Base-by-base conservation (phyloP, 2,113 vertebrate genomes). In the Hydrochoerus hydrochaeris region DNA sequence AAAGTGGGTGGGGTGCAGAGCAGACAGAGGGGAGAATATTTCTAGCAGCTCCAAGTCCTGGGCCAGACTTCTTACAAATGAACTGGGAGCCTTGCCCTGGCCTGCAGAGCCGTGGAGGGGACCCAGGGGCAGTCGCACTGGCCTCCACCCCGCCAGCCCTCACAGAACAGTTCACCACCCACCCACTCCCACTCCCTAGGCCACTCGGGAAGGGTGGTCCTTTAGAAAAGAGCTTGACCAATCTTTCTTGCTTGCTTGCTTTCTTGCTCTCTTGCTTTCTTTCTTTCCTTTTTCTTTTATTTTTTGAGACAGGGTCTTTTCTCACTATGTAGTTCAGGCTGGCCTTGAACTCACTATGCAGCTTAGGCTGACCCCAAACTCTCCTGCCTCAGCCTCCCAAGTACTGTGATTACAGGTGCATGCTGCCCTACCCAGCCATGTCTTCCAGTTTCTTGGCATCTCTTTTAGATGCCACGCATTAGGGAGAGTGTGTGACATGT, bases 1-100 rank as follows among this genome's bases (percentile, higher is more conserved):
- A 98, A 97, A 97, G 95, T 80, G 96, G 87, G 96, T 96, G 90
- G 84, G 92, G 91, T 91, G 95, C 63, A 94, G 78, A 91, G 88
- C 65, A 84, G 81, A 86, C 30, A 8, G 54, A 20, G 71, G 81
- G 90, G 77, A 91, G 86, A 94, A 96, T 81, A 96, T 90, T 97
- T 85, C 95, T 88, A 95, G 90, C 89, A 91, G 69, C 41, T 94
- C 90, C 82, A 92, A 95, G 78, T 75, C 30, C 46, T n/a, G 4
- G 90, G 12, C 94, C 85, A 95, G 94, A 90, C 46, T 92, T 97
- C 87, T 93, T 86, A 96, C 95, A 97, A 93, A 95, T 93, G 77
- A 96, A 97, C 62, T 82, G 41, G 92, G 60, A 95, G 60, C 11
- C 78, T 75, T 41, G 60, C 38, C 83, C 41, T 52, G 46, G 85